phyloP scores from a whole-genome alignment of 1,140 invertebrate genomes.

The Penaeus chinensis region DNA sequence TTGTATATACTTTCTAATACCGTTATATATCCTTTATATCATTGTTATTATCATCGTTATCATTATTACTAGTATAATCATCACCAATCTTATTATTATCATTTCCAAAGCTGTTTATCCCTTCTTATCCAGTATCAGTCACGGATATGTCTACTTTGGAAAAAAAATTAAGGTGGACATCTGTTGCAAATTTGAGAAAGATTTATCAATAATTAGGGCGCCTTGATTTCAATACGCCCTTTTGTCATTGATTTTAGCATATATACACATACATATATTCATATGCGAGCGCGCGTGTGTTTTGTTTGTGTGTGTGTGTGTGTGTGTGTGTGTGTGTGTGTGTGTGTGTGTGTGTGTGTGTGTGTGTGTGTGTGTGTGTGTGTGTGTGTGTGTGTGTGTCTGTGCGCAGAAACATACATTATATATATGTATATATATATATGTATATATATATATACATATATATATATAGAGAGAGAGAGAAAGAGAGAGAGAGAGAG shows the following conservation, averaged over 20 bases:
- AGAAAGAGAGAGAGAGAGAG: no score
- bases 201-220: neutral
- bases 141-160: neutral
- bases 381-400: no score
- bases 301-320: no score
- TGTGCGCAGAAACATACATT: no score
- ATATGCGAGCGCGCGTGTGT: no score
- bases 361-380: no score
- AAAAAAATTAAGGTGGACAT: neutral
- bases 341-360: no score
- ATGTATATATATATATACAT: no score
- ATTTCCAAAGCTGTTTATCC: neutral
- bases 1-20: neutral
- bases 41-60: neutral
- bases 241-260: neutral
- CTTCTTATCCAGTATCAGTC: no score
- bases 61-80: neutral
- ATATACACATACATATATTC: slow-evolving; percentile 17
- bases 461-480: no score
- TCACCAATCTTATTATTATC: neutral
- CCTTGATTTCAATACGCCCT: neutral
- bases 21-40: neutral
- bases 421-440: no score
- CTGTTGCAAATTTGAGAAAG: neutral
- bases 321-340: no score